Evolutionary conservation across 2,113 vertebrate species (phyloP).

Genomic region (Hypanus sabinus): DNA sequence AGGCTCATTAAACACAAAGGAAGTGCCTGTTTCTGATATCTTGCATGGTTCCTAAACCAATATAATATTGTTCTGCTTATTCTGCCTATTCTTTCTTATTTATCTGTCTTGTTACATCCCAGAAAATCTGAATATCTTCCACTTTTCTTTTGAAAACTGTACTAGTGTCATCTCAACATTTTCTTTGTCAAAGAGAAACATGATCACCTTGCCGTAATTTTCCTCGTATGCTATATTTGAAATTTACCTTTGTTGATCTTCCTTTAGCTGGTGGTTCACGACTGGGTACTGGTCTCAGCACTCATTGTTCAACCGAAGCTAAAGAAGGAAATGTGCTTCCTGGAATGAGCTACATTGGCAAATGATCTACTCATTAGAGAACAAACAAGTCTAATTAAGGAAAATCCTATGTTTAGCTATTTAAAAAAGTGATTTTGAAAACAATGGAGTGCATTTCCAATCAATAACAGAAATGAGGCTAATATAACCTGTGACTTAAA

Average conservation of each 20-base stretch:
- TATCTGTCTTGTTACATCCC: background rate
- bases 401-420: background rate
- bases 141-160: background rate
- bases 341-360: background rate
- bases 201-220: background rate
- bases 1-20: background rate
- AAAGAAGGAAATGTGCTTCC: no score
- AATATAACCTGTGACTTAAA: background rate
- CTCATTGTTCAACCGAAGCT: no score
- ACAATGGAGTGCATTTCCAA: no score
- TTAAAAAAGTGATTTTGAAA: no score
- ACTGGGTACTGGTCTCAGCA: background rate
- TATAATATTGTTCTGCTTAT: background rate
- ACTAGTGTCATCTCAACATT: background rate
- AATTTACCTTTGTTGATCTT: background rate
- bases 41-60: background rate
- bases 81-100: background rate
- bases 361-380: background rate
- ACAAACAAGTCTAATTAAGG: background rate
- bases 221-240: background rate
- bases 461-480: no score
- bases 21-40: background rate
- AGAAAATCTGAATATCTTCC: background rate
- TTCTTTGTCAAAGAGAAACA: background rate
- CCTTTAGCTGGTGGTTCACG: background rate